Conservation (phyloP, 2,113 vertebrate genomes). For the Salvator merianae region DNA sequence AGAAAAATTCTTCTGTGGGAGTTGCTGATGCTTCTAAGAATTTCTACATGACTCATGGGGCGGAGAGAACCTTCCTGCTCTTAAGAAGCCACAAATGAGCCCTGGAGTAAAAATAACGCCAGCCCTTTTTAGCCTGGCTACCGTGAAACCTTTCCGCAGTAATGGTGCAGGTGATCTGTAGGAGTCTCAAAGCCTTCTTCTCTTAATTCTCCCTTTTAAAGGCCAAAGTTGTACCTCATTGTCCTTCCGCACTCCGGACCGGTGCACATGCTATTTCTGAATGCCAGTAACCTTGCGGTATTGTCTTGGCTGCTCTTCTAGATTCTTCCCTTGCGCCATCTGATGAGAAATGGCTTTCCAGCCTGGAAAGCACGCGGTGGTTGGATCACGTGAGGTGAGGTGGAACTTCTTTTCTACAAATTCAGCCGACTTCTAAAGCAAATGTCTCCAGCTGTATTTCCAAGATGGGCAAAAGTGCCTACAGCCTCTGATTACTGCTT, state of each 20-base stretch:
- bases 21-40: not conserved
- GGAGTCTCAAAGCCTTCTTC: not conserved
- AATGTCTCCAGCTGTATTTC: rapidly evolving
- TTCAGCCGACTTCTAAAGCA: not conserved
- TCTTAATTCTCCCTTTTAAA: not conserved
- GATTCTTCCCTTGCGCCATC: constrained; percentile 79
- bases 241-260: too few relatives aligned
- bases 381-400: constrained; percentile 87
- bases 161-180: not conserved
- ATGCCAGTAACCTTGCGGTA: not conserved
- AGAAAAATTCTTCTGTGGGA: not conserved
- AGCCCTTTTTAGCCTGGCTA: not conserved
- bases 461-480: not conserved
- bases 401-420: not conserved
- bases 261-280: not conserved
- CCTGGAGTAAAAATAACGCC: not conserved
- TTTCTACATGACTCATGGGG: not conserved
- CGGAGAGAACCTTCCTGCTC: not conserved
- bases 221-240: too few relatives aligned
- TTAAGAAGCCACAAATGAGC: not conserved
- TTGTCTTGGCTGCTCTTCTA: constrained; percentile 44
- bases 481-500: too few relatives aligned
- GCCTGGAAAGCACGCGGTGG: constrained; percentile 90
- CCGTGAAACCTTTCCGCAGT: not conserved
- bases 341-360: constrained; percentile 93